A percentile compares a stretch with the other conserved stretches of the same genome.
These are phyloP conservation scores for Anadara kagoshimensis DNA, from an alignment of 1,140 invertebrate species.

Conservation along the genomic window DNA sequence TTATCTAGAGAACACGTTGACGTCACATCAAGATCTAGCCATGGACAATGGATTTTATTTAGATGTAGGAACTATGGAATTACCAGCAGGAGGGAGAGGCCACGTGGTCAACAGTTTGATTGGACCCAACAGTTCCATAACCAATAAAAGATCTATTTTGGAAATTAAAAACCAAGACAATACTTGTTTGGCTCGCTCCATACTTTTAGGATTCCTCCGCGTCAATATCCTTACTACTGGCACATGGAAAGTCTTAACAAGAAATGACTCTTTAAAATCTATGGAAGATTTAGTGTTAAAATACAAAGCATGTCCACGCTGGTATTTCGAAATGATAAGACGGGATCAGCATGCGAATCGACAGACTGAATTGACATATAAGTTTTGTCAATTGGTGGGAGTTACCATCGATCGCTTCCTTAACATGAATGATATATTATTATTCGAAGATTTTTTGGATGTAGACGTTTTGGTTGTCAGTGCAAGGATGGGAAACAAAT, in stretches of 20 bases:
- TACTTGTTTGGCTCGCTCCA: conserved; percentile 18
- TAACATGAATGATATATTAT: not conserved
- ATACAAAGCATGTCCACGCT: conserved; percentile 1
- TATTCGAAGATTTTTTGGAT: conserved; percentile 20
- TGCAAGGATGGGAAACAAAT: conserved; percentile 17
- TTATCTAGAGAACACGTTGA: conserved; percentile 10
- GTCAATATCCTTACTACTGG: not conserved
- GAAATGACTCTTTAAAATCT: not conserved
- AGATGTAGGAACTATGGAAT: conserved; percentile 11
- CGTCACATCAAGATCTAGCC: conserved; percentile 18
- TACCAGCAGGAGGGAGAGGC: conserved; percentile 5
- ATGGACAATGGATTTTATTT: conserved; percentile 3
- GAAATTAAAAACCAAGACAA: conserved; percentile 6
- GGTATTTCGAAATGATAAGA: not conserved
- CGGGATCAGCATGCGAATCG: not conserved
- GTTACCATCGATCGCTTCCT: not conserved
- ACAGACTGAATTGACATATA: not conserved
- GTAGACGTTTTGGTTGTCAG: conserved; percentile 23
- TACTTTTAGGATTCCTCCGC: not conserved
- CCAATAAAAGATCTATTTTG: conserved; percentile 8
- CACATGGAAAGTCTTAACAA: not conserved
- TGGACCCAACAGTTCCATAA: conserved; percentile 4
- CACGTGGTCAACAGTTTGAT: conserved; percentile 9
- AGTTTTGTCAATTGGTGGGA: not conserved
- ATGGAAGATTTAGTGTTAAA: conserved; percentile 1